Percentiles rank a stretch among this genome's conserved stretches.
These are phyloP conservation scores for Lycodopsis pacificus DNA, from an alignment of 2,797 vertebrate species.

Conservation along the genomic window DNA sequence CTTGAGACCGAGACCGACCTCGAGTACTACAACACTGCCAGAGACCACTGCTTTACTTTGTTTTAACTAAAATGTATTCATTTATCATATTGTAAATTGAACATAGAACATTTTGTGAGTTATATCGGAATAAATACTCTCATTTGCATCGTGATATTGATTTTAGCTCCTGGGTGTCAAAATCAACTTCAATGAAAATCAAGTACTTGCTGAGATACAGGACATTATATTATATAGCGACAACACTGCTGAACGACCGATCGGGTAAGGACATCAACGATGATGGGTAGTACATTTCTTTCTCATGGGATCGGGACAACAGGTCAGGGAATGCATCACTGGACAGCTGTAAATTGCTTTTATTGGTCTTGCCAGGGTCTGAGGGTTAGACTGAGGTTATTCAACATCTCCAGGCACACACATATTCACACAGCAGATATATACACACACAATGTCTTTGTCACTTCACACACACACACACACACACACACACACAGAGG, in stretches of 20 bases:
- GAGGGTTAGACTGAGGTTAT: slow-evolving; percentile 68
- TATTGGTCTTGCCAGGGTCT: slow-evolving; percentile 67
- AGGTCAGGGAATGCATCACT: slow-evolving; percentile 54
- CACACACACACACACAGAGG: slow-evolving; percentile 27
- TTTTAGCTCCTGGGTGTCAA: neutral
- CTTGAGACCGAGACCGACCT: too few species aligned
- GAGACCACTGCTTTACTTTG: neutral
- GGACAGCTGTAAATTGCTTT: slow-evolving; percentile 69
- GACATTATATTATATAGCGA: neutral
- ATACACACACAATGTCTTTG: slow-evolving; percentile 37
- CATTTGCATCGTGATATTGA: neutral
- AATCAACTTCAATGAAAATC: neutral
- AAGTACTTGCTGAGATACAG: too few species aligned
- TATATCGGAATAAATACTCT: neutral
- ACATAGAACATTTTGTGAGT: neutral
- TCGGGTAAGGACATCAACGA: slow-evolving; percentile 5
- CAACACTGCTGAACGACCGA: slow-evolving; percentile 1
- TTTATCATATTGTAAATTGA: neutral
- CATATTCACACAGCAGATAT: slow-evolving; percentile 47
- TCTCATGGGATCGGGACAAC: slow-evolving; percentile 48
- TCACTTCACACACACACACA: slow-evolving; percentile 38
- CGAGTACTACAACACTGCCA: neutral
- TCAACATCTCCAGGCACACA: slow-evolving; percentile 54
- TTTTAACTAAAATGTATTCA: neutral
- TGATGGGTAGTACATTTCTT: slow-evolving; percentile 5